Conservation (phyloP, 2,888 invertebrate species). For the Uropetala carovei region DNA sequence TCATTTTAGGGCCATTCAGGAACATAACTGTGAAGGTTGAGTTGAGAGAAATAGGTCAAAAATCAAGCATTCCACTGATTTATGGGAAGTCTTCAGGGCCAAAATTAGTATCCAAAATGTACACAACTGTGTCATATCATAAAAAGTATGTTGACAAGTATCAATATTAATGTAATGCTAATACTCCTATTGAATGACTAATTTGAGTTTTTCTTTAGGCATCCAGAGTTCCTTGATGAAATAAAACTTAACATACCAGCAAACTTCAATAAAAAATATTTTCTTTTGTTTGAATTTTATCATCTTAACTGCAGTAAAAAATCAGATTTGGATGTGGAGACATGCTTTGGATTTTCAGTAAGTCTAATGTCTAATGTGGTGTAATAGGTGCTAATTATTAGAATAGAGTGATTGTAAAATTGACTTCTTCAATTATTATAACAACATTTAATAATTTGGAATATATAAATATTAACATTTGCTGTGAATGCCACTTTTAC, state of each 20-base stretch:
- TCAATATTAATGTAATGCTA: background rate
- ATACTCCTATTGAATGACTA: background rate
- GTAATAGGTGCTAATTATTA: too few relatives aligned
- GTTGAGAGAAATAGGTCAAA: background rate
- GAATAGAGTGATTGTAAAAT: too few relatives aligned
- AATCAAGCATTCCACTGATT: background rate
- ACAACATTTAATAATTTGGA: background rate
- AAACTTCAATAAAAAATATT: conserved; percentile 30
- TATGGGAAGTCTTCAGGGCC: background rate
- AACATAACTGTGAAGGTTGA: background rate
- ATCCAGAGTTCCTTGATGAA: conserved; percentile 31
- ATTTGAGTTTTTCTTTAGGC: background rate
- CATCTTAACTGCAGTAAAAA: conserved; percentile 23
- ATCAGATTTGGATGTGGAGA: conserved; percentile 29
- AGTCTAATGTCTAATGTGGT: background rate
- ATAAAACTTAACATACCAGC: conserved; percentile 5
- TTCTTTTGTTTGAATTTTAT: conserved; percentile 41
- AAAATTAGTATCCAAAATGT: conserved; percentile 10
- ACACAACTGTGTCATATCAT: conserved; percentile 2
- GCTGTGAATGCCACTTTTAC: background rate
- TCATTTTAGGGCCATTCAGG: background rate
- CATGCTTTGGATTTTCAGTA: conserved; percentile 37
- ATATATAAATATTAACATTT: background rate
- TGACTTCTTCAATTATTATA: background rate
- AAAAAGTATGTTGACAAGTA: background rate